Base-by-base conservation (phyloP, 2,888 invertebrate genomes). In the Diplolepis rosae region DNA sequence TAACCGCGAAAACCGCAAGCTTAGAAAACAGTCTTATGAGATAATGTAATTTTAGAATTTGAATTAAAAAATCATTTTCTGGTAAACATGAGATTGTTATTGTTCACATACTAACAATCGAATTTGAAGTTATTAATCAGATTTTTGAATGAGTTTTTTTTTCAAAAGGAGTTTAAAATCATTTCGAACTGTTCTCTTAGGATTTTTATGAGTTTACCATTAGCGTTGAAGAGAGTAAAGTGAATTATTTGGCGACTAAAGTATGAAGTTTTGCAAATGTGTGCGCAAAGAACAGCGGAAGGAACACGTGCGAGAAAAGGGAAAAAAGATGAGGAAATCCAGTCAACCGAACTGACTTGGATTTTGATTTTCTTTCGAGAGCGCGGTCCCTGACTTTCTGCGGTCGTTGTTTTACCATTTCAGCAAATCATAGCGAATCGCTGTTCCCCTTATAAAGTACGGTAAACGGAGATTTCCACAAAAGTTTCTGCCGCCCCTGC, bases 341-440 rank as follows among this genome's bases (percentile, higher is more conserved):
- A 72, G 73, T 77, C 70, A 75, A 76, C 72, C 75, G 74, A 72
- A 73, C 72, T 68, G 71, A 54, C 77, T 70, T 74, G 71, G 68
- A 74, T 74, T 76, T 77, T 74, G 77, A 77, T 76, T 77, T 77
- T 77, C 73, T 72, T 77, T 77, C 71, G 71, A 71, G 76, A 68
- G 72, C 67, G 73, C 73, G 65, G 68, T 72, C 56, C 42, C 71
- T 70, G 74, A 71, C 72, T 75, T 76, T 70, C 68, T 71, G 72
- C 50, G 54, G 45, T 66, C 61, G 50, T 54, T 67, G 61, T 51
- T 67, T 67, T 32, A 42, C 30, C 75, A 74, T 75, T 75, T 72
- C 73, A 75, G 77, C 77, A 73, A 77, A 77, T 77, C 75, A 77
- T 77, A 72, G 74, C 74, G 76, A 76, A 76, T 76, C 76, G 72